Conservation (phyloP, 2,888 invertebrate genomes). For the Poecilus cupreus region DNA sequence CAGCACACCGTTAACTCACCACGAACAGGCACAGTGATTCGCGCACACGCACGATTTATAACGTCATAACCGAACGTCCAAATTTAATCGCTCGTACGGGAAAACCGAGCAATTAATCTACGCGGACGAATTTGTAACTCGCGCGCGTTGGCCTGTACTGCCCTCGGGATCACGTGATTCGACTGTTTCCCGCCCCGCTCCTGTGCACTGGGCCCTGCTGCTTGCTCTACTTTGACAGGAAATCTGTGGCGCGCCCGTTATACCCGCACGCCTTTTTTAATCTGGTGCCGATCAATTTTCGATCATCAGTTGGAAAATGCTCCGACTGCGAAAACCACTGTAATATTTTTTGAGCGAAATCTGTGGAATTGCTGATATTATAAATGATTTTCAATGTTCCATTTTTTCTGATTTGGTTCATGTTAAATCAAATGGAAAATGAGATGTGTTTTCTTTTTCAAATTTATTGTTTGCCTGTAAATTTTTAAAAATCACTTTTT, state of each 20-base stretch:
- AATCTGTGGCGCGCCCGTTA: background rate
- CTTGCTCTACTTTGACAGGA: background rate
- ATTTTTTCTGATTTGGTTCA: conserved; percentile 12
- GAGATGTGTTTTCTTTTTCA: conserved; percentile 6
- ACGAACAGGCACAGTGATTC: background rate
- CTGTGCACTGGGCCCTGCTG: background rate
- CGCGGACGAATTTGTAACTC: conserved; percentile 63
- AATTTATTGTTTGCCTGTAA: background rate
- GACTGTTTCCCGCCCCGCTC: background rate
- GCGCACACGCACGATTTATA: conserved; percentile 63
- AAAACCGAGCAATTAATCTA: conserved; percentile 67
- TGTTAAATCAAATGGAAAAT: conserved; percentile 13
- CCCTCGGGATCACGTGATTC: conserved; percentile 5
- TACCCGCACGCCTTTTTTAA: conserved; percentile 15
- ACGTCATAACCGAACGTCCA: conserved; percentile 63
- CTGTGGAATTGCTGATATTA: conserved; percentile 23
- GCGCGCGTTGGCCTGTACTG: background rate
- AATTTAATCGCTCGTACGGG: conserved; percentile 67
- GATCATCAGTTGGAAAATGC: conserved; percentile 41
- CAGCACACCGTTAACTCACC: background rate
- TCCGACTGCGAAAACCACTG: conserved; percentile 22
- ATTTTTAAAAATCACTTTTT: background rate
- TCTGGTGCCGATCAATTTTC: conserved; percentile 37
- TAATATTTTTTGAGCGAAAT: conserved; percentile 33
- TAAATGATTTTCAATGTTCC: background rate